Percentiles rank a stretch among this genome's conserved stretches.
Evolutionary conservation across 2,113 vertebrate species (phyloP).

Genomic region (Meleagris gallopavo): DNA sequence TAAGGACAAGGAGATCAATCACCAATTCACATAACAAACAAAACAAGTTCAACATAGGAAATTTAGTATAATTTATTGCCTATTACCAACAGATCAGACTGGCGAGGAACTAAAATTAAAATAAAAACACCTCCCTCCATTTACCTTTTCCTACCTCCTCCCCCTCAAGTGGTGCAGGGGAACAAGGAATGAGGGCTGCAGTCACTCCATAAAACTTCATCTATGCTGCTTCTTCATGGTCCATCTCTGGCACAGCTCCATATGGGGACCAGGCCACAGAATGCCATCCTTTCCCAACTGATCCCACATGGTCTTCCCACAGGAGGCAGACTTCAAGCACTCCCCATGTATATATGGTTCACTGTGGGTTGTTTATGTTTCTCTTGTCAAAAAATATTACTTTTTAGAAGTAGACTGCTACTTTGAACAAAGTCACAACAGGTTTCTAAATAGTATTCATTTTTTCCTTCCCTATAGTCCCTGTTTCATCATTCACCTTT

Average conservation of each 20-base stretch:
- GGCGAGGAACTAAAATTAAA: neutral
- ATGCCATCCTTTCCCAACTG: neutral
- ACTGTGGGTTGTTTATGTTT: neutral
- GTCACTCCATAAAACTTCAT: neutral
- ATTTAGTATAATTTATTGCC: neutral
- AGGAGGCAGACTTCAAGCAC: neutral
- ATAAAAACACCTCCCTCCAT: neutral
- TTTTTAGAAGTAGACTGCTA: neutral
- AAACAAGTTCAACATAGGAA: neutral
- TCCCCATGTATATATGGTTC: neutral
- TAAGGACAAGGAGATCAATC: neutral
- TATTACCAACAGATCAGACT: neutral
- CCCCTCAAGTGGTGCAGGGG: neutral
- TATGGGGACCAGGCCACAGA: neutral
- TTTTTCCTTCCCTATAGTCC: neutral
- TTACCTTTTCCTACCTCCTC: neutral
- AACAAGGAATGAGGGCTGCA: neutral
- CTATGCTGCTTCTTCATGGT: neutral
- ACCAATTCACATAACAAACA: neutral
- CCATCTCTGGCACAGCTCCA: neutral
- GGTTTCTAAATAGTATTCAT: neutral
- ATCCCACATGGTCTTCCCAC: neutral
- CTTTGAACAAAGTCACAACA: constrained; percentile 20
- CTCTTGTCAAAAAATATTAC: neutral
- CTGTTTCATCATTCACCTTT: neutral